Conservation (phyloP, 2,888 invertebrate genomes). For the Oscheius myriophilus region DNA sequence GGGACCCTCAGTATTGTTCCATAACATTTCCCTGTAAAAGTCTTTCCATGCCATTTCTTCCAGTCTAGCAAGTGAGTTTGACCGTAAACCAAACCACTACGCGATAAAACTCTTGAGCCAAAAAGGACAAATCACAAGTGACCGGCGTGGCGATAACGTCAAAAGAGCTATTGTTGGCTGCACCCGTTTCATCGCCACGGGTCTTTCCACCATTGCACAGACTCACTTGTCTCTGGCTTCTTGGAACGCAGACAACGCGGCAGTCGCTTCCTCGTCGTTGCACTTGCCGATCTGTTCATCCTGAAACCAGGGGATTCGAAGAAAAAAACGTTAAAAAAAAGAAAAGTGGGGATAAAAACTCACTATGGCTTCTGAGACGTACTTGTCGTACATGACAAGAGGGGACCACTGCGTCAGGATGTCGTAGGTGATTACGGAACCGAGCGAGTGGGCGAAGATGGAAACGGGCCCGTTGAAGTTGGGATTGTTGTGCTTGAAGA, state of each 20-base stretch:
- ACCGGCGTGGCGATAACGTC: too few species aligned
- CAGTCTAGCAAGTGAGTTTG: too few species aligned
- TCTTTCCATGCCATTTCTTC: too few species aligned
- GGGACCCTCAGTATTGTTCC: too few species aligned
- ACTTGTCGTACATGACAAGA: slow-evolving; percentile 73
- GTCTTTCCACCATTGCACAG: neutral
- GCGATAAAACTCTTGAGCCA: too few species aligned
- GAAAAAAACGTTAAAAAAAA: too few species aligned
- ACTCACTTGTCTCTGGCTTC: slow-evolving; percentile 31
- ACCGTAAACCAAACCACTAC: too few species aligned
- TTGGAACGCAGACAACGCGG: slow-evolving; percentile 24
- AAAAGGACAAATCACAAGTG: too few species aligned
- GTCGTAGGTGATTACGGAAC: slow-evolving; percentile 76
- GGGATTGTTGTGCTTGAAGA: slow-evolving; percentile 79
- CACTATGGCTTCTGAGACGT: slow-evolving; percentile 69
- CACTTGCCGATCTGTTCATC: slow-evolving; percentile 52
- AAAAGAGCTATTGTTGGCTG: too few species aligned
- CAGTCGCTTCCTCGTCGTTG: slow-evolving; percentile 15
- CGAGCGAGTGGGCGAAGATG: slow-evolving; percentile 79
- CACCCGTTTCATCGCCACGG: too few species aligned
- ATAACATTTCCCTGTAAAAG: too few species aligned
- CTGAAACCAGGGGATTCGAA: slow-evolving; percentile 25
- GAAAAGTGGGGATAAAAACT: slow-evolving; percentile 13
- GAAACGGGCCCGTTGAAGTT: slow-evolving; percentile 79
- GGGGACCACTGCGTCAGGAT: slow-evolving; percentile 78